These are phyloP conservation scores for Phaedon cochleariae DNA, from an alignment of 2,888 invertebrate species.

Conservation along the genomic window DNA sequence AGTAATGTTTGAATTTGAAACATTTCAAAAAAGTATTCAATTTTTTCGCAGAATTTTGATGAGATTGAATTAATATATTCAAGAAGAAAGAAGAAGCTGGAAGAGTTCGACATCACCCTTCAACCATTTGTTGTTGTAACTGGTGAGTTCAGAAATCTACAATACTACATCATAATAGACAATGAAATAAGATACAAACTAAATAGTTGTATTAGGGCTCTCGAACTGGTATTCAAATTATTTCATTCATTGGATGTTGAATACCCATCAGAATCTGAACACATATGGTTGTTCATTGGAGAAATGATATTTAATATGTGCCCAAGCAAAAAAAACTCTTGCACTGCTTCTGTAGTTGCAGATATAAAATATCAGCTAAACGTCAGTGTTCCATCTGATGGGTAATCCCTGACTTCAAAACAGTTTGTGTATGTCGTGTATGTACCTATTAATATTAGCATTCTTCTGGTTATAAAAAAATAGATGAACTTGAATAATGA, in stretches of 20 bases:
- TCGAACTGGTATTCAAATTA: constrained; percentile 18
- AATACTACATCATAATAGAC: neutral
- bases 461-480: too few relatives aligned
- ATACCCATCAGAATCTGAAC: constrained; percentile 4
- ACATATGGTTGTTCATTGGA: constrained; percentile 32
- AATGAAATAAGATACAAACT: constrained; percentile 13
- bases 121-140: constrained; percentile 20
- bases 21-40: too few relatives aligned
- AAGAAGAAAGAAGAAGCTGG: constrained; percentile 1
- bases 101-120: constrained; percentile 7
- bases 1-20: too few relatives aligned
- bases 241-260: constrained; percentile 11
- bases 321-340: constrained; percentile 12
- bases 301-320: constrained; percentile 23
- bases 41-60: too few relatives aligned
- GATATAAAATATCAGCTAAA: constrained; percentile 20
- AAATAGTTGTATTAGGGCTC: constrained; percentile 12
- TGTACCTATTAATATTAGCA: too few relatives aligned
- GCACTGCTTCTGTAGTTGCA: constrained; percentile 21
- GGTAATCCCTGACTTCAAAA: too few relatives aligned
- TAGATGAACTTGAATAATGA: too few relatives aligned
- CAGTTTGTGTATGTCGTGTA: too few relatives aligned
- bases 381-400: neutral
- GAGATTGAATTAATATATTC: too few relatives aligned
- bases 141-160: neutral